Conservation (phyloP, 2,797 vertebrate species). For the Chelon auratus region DNA sequence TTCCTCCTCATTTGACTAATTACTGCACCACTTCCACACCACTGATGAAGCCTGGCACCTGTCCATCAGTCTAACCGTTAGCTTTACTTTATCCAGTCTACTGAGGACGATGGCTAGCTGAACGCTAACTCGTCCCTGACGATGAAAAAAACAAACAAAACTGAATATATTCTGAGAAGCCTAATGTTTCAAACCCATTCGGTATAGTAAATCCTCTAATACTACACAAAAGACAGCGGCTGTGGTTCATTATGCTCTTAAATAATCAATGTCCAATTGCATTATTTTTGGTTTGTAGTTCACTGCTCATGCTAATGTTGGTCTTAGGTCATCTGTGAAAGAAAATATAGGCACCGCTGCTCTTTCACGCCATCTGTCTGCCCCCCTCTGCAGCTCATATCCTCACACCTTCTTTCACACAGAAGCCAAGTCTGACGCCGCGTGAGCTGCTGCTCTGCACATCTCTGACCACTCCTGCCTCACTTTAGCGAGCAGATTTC, state of each 20-base stretch:
- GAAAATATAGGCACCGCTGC: conserved; percentile 38
- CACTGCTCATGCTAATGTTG: conserved; percentile 37
- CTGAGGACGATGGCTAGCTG: conserved; percentile 40
- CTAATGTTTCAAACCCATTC: conserved; percentile 7
- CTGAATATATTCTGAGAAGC: background rate
- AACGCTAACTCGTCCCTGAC: background rate
- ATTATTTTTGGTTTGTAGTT: conserved; percentile 61
- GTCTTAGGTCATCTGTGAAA: conserved; percentile 53
- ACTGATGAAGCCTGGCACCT: conserved; percentile 80
- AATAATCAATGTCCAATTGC: conserved; percentile 65
- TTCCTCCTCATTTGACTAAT: conserved; percentile 82
- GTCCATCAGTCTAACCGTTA: conserved; percentile 73
- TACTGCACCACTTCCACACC: conserved; percentile 75
- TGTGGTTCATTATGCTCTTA: conserved; percentile 51
- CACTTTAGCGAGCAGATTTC: conserved; percentile 18
- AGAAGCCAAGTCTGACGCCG: conserved; percentile 14
- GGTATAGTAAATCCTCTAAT: background rate
- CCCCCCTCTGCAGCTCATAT: conserved; percentile 39
- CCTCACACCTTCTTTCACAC: conserved; percentile 39
- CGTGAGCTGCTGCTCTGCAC: conserved; percentile 10
- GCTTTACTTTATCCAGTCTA: conserved; percentile 43
- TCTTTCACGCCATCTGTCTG: conserved; percentile 61
- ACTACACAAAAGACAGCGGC: conserved; percentile 22
- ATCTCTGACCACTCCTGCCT: conserved; percentile 26
- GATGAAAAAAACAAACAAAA: too few relatives aligned